Conservation (phyloP, 2,797 vertebrate genomes). For the Stomatorhinus walkeri region DNA sequence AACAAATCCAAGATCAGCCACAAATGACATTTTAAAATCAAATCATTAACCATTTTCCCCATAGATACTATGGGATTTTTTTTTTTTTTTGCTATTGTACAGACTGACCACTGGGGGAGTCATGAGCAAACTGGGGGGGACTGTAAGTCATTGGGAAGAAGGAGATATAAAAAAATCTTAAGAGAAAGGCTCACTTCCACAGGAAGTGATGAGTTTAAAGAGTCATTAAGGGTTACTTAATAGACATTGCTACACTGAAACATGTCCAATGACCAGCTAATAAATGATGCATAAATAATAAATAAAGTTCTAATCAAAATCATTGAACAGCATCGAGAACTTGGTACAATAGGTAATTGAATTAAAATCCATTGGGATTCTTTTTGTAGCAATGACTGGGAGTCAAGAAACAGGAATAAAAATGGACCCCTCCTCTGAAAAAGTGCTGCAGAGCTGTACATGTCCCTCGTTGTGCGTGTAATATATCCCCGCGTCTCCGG, state of each 20-base stretch:
- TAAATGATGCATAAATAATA: not conserved
- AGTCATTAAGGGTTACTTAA: not conserved
- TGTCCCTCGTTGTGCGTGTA: not conserved
- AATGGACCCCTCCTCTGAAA: not conserved
- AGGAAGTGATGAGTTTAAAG: not conserved
- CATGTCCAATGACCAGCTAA: not conserved
- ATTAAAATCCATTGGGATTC: not conserved
- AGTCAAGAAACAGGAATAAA: not conserved
- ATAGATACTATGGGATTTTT: not conserved
- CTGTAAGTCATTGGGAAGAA: not conserved
- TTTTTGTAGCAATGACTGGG: not conserved
- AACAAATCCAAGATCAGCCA: not conserved
- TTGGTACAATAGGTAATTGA: not conserved
- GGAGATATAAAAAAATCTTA: not conserved
- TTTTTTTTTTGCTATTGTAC: not conserved
- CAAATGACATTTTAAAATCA: not conserved
- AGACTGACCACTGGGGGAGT: not conserved
- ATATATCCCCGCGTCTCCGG: not conserved
- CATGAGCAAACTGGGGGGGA: not conserved
- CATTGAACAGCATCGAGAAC: not conserved
- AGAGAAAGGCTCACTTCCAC: not conserved
- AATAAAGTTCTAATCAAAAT: not conserved
- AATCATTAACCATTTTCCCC: not conserved
- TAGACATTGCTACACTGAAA: not conserved
- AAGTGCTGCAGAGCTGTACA: not conserved